phyloP scores from a whole-genome alignment of 2,888 invertebrate species.

The Sialis lutaria region DNA sequence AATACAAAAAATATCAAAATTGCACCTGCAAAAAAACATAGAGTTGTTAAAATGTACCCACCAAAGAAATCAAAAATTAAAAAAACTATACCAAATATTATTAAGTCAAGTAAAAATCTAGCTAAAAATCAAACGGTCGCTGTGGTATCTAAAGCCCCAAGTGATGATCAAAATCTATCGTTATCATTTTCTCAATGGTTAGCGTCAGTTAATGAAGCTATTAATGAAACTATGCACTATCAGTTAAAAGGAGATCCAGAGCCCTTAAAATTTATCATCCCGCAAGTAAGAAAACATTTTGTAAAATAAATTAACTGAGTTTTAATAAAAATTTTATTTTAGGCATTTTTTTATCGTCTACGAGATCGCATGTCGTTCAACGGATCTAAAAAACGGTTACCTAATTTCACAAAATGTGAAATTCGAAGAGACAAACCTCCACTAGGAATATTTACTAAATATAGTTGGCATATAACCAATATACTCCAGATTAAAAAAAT shows the following conservation, averaged over 20 bases:
- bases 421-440: conserved; percentile 39
- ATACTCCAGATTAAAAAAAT: conserved; percentile 53
- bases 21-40: background rate
- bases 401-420: conserved; percentile 43
- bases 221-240: conserved; percentile 58
- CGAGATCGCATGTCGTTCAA: conserved; percentile 48
- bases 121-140: background rate
- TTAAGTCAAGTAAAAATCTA: background rate
- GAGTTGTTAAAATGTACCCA: background rate
- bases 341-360: conserved; percentile 55
- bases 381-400: conserved; percentile 41
- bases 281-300: conserved; percentile 28
- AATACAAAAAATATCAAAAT: conserved; percentile 3
- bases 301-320: background rate
- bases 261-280: conserved; percentile 49
- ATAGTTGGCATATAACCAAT: conserved; percentile 55
- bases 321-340: conserved; percentile 10
- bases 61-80: background rate
- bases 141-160: conserved; percentile 6
- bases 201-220: conserved; percentile 55
- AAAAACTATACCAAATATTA: background rate
- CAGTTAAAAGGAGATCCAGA: conserved; percentile 47
- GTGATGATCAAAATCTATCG: conserved; percentile 21
- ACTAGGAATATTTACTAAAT: conserved; percentile 47
- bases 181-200: conserved; percentile 51